Base-by-base conservation (phyloP, 2,888 invertebrate species). In the Aporophyla nigra region DNA sequence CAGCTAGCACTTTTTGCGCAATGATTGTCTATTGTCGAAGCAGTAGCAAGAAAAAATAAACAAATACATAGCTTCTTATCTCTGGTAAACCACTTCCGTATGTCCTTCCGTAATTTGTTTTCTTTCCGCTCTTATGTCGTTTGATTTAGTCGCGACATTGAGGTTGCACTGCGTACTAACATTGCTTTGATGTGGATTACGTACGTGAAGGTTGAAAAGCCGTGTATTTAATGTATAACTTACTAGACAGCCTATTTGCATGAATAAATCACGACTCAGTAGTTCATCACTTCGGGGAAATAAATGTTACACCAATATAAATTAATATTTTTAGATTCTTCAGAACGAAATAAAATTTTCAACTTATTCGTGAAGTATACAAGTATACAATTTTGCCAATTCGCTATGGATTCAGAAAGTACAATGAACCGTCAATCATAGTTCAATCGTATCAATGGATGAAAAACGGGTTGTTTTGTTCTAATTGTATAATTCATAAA, bases 31-130 rank as follows among this genome's bases (percentile, higher is more conserved):
- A 71, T 80, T 59, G 56, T 80, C n/a, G 51, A 33, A 63, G 46
- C 53, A 51, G 19, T 16, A 53, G 40, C 24, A 43, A 68, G 21
- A 84, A 83, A 75, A 76, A 79, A 72, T 59, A 74, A 82, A 84
- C 72, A 83, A 84, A 70, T 24, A 54, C 24, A 58, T 21, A 53
- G 71, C 43, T 79, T 84, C 78, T 86, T 84, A 76, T 76, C 74
- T 83, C 65, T 69, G 62, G 59, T 71, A 74, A 73, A 68, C 65
- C 27, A 86, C 88, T 89, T 89, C 88, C 87, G 88, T n/a, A 56
- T 79, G 67, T 76, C 79, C 83, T 87, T 88, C 88, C 83, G 84
- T 76, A 71, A 77, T 75, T 75, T 67, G 62, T 81, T 86, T 78
- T 75, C 79, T 83, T 85, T 76, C 80, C 81, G 87, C 67, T 71